Evolutionary conservation across 2,113 vertebrate genomes (phyloP), one percentile per base, ranked within the genome.

Genomic region (Seriola quinqueradiata): DNA sequence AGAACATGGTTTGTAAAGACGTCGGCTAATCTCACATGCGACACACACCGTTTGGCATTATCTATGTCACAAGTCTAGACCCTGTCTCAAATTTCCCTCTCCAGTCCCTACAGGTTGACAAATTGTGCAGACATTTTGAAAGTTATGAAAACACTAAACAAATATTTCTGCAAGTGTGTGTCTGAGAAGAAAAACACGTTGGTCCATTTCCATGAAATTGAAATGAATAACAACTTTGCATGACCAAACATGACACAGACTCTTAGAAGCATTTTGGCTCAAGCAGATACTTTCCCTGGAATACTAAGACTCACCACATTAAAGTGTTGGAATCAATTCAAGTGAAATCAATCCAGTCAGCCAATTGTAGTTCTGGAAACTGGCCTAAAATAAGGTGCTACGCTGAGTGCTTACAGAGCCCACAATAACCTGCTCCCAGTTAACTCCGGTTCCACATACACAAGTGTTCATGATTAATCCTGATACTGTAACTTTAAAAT

Each of bases 351-450:
- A 32, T 74, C 74, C 32, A 68, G 2, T 42, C 54, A 38, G 21
- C 54, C 61, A 79, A 40, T 69, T 65, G 38, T 21, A 66, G 70
- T 0, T 5, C 52, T 75, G 40, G 46, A 84, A 70, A 54, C 6
- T 36, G 48, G 17, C 68, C 73, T 58, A 40, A 70, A 64, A 5
- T n/a, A 14, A 72, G 70, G 25, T 11, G 42, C 42, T 40, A 1
- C 25, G 8, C 25, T 2, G 28, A 42, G 38, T 12, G 63, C n/a
- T 36, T 16, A 23, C 6, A 61, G 57, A 63, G 68, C 40, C 55
- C 14, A 9, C 16, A 44, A 36, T 46, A 60, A 36, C 54, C 44
- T 74, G 12, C 28, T 71, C 73, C 55, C 67, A 55, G 7, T 1
- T 40, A 46, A 68, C 70, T 68, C 1, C 52, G 40, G n/a, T 40